phyloP scores from a whole-genome alignment of 2,888 invertebrate species.

The Elmis aenea region DNA sequence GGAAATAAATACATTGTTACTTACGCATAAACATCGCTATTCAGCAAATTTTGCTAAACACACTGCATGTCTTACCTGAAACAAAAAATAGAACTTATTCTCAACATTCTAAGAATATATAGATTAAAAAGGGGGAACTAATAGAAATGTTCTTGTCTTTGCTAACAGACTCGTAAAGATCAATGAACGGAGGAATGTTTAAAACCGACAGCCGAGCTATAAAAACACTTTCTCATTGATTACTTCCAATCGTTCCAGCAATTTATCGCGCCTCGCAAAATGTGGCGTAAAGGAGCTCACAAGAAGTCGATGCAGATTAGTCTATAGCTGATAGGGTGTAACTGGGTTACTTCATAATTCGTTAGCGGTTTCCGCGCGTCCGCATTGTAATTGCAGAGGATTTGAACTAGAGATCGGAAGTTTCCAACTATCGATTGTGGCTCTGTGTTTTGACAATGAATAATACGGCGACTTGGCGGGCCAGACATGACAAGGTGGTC shows the following conservation, averaged over 20 bases:
- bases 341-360: conserved; percentile 32
- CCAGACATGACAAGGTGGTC: conserved; percentile 11
- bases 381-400: conserved; percentile 20
- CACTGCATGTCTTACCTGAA: no score
- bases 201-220: conserved; percentile 26
- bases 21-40: no score
- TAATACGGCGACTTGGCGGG: conserved; percentile 11
- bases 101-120: conserved; percentile 2
- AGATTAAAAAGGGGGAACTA: conserved; percentile 9
- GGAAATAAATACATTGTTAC: no score
- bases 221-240: conserved; percentile 32
- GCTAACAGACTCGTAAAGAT: conserved; percentile 28
- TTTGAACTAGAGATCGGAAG: conserved; percentile 10
- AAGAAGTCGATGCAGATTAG: conserved; percentile 31
- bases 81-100: no score
- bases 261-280: conserved; percentile 29
- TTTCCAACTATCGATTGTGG: conserved; percentile 20
- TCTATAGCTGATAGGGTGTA: conserved; percentile 28
- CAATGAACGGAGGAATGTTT: conserved; percentile 28
- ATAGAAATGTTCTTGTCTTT: conserved; percentile 19
- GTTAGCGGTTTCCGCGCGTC: conserved; percentile 27
- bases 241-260: conserved; percentile 29
- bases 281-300: conserved; percentile 24
- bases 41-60: no score
- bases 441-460: conserved; percentile 16